A percentile compares a stretch with the other conserved stretches of the same genome.
phyloP scores from a whole-genome alignment of 2,113 vertebrate genomes.

The Tor tambroides region DNA sequence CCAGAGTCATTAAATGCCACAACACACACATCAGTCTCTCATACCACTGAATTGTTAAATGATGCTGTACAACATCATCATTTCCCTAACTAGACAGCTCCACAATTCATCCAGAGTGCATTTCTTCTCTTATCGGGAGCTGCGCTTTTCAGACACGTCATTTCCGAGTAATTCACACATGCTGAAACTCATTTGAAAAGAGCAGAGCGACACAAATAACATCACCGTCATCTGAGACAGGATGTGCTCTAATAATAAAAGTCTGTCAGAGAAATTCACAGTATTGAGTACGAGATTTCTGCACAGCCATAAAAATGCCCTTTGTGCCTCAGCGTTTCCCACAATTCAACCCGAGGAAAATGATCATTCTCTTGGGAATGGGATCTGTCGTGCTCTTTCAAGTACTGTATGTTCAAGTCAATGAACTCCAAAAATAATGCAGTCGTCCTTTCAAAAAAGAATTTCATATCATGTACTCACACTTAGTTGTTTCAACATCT shows the following conservation, averaged over 20 bases:
- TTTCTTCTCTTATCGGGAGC: constrained; percentile 50
- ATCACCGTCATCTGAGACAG: constrained; percentile 46
- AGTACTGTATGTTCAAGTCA: constrained; percentile 63
- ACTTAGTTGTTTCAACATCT: constrained; percentile 54
- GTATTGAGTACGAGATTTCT: constrained; percentile 62
- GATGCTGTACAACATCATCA: constrained; percentile 47
- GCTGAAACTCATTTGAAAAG: constrained; percentile 47
- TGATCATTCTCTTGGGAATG: constrained; percentile 69
- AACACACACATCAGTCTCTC: constrained; percentile 50
- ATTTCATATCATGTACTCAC: constrained; percentile 33
- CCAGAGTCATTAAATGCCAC: constrained; percentile 43
- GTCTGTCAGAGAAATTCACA: constrained; percentile 67
- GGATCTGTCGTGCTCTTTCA: constrained; percentile 66
- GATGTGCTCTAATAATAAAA: constrained; percentile 59
- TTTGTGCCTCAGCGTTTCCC: constrained; percentile 77
- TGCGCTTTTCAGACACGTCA: constrained; percentile 47
- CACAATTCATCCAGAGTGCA: constrained; percentile 51
- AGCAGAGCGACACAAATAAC: constrained; percentile 39
- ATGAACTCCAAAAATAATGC: constrained; percentile 71
- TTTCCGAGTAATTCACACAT: constrained; percentile 58
- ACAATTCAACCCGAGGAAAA: constrained; percentile 72
- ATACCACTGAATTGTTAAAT: constrained; percentile 47
- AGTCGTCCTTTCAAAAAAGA: neutral
- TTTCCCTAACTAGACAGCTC: constrained; percentile 43
- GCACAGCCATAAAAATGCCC: constrained; percentile 68